Evolutionary conservation across 2,888 invertebrate species (phyloP), one percentile per base, ranked within the genome.

Genomic region (Phalera bucephala): DNA sequence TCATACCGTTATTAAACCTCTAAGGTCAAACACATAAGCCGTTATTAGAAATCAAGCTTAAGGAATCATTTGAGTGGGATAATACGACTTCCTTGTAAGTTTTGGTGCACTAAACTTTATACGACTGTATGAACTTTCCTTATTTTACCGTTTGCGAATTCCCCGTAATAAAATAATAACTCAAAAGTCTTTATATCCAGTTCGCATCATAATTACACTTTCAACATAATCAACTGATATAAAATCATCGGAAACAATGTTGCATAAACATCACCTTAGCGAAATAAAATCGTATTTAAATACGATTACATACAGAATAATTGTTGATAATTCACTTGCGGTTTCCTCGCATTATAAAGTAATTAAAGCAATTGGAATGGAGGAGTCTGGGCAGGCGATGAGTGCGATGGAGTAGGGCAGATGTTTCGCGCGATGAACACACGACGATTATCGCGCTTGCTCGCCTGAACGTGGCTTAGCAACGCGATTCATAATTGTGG

Each of bases 401-500:
- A 72, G 54, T 67, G 62, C 58, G 56, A 58, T 52, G 49, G 59
- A 55, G 48, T 49, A 52, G 54, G 31, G 60, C 66, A 65, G 68
- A 63, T 64, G 69, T 59, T 64, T 50, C 53, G 52, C 50, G 40
- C 56, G 51, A 59, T 67, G 64, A 71, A 70, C 66, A 59, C 40
- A 41, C 36, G 36, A 59, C 72, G 72, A 80, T 80, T 80, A 80
- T 60, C 79, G 63, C 72, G 72, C 77, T 72, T 79, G 79, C 78
- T 80, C 69, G 64, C 58, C 40, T 61, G 41, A 55, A 54, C 55
- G 54, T 55, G 54, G 50, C n/a, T 45, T 52, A 52, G 40, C 49
- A 54, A 52, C 58, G 38, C 33, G 48, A 45, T 45, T 17, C n/a
- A 42, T 52, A 51, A 48, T 40, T 36, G 28, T 27, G 22, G 40